Conservation (phyloP, 1,140 invertebrate genomes). For the Drosophila erecta region DNA sequence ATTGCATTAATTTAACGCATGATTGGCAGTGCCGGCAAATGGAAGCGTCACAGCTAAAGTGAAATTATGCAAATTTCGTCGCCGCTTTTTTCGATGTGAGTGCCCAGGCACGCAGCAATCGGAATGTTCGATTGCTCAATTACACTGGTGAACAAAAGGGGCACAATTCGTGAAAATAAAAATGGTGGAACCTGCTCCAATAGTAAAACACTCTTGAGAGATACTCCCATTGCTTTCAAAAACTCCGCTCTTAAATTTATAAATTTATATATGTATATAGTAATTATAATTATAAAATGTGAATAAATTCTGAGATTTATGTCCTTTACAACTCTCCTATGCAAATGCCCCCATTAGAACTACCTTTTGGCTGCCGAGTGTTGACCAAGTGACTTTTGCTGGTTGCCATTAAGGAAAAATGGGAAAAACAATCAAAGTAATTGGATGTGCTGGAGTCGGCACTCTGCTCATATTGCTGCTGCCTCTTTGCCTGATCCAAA, state of each 20-base stretch:
- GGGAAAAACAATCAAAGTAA: constrained; percentile 68
- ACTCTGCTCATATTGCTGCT: constrained; percentile 43
- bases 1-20: constrained; percentile 82
- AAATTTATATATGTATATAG: neutral
- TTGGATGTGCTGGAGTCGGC: constrained; percentile 44
- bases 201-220: too few relatives aligned
- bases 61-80: constrained; percentile 60
- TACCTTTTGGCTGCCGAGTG: constrained; percentile 20
- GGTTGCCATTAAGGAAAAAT: constrained; percentile 48
- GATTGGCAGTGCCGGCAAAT: constrained; percentile 63
- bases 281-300: too few relatives aligned
- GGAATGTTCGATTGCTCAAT: constrained; percentile 52
- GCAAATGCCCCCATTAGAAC: neutral
- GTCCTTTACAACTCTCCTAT: too few relatives aligned
- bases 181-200: too few relatives aligned
- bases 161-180: neutral
- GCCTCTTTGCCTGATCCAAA: constrained; percentile 19
- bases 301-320: too few relatives aligned
- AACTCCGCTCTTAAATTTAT: too few relatives aligned
- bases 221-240: too few relatives aligned
- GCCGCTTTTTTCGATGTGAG: constrained; percentile 20
- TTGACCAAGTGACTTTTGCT: constrained; percentile 24
- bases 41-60: constrained; percentile 57
- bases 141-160: constrained; percentile 46
- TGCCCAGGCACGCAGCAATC: constrained; percentile 24